A percentile compares a stretch with the other conserved stretches of the same genome.
Evolutionary conservation across 2,888 invertebrate species (phyloP).

Genomic region (Lysandra coridon): DNA sequence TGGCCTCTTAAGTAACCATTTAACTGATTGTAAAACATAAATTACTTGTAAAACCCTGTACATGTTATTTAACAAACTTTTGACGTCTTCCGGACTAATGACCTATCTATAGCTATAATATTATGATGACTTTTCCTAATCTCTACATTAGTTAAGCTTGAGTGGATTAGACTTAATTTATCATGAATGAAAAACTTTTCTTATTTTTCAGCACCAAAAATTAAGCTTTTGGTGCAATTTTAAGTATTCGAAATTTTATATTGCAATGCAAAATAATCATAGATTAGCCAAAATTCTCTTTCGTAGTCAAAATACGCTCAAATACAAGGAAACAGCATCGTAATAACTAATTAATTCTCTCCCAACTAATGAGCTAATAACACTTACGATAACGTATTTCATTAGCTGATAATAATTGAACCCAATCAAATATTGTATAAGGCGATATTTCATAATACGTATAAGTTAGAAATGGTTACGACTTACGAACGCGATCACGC

Average conservation of each 20-base stretch:
- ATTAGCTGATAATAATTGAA: conserved; percentile 29
- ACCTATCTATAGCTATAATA: too few relatives aligned
- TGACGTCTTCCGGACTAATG: background rate
- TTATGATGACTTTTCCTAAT: too few relatives aligned
- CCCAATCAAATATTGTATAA: conserved; percentile 34
- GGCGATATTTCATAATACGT: conserved; percentile 40
- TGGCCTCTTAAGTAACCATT: background rate
- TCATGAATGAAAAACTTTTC: too few relatives aligned
- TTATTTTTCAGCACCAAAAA: too few relatives aligned
- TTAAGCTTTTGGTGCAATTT: too few relatives aligned
- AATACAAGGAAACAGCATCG: conserved; percentile 14
- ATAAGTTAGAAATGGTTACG: conserved; percentile 40
- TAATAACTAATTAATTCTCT: conserved; percentile 15
- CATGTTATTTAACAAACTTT: background rate
- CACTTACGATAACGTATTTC: conserved; percentile 27
- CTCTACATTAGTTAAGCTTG: too few relatives aligned
- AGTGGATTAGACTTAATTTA: too few relatives aligned
- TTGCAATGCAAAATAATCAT: too few relatives aligned
- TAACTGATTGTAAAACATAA: background rate
- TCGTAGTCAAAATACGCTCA: background rate
- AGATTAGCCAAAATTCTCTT: too few relatives aligned
- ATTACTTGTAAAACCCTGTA: background rate
- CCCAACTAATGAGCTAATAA: conserved; percentile 21
- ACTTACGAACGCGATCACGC: conserved; percentile 43
- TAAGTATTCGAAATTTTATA: too few relatives aligned